These are phyloP conservation scores for Macrochelys suwanniensis DNA, from an alignment of 2,797 vertebrate species.

Conservation along the genomic window DNA sequence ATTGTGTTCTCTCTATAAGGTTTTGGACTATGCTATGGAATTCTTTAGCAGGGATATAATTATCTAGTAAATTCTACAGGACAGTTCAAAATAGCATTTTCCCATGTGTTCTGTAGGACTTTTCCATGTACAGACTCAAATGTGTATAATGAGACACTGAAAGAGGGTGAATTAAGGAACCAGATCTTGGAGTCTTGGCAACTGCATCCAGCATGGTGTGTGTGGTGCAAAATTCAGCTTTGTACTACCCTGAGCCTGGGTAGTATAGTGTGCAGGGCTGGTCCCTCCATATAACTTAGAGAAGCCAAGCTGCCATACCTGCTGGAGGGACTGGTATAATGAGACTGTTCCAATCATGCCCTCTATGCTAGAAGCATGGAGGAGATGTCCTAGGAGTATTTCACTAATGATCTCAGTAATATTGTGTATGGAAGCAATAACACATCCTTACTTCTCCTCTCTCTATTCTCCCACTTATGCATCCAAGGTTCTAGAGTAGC, in stretches of 20 bases:
- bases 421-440: neutral
- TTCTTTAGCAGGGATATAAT: neutral
- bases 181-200: neutral
- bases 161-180: neutral
- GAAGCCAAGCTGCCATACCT: neutral
- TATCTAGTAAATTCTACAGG: neutral
- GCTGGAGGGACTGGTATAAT: neutral
- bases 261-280: neutral
- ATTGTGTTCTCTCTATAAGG: neutral
- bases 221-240: neutral
- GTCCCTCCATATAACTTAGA: neutral
- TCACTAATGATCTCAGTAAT: neutral
- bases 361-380: neutral
- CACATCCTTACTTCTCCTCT: neutral
- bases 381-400: neutral
- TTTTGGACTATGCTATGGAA: neutral
- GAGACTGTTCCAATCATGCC: neutral
- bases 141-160: neutral
- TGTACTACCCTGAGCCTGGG: neutral
- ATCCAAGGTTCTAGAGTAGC: neutral
- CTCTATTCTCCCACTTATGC: neutral
- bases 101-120: neutral
- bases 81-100: neutral
- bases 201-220: neutral
- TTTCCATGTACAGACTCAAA: neutral